These are phyloP conservation scores for Corythoichthys intestinalis DNA, from an alignment of 2,113 vertebrate genomes.

Conservation along the genomic window DNA sequence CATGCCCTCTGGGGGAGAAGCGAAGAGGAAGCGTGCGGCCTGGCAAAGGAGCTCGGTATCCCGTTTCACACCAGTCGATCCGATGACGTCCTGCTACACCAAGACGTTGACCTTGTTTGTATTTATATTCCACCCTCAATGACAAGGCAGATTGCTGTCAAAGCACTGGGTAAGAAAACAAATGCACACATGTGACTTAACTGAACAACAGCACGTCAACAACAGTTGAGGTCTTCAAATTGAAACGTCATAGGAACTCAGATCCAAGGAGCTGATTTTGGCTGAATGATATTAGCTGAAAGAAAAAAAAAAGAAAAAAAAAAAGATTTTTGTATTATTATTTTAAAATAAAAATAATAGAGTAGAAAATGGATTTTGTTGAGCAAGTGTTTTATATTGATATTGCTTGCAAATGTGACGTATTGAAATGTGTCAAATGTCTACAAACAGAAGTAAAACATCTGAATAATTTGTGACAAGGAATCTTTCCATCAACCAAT, in stretches of 20 bases:
- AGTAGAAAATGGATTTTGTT: too few relatives aligned
- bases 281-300: not conserved
- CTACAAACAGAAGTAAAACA: too few relatives aligned
- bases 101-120: slow-evolving; percentile 94
- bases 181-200: slow-evolving; percentile 6
- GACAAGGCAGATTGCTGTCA: slow-evolving; percentile 93
- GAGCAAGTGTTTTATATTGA: too few relatives aligned
- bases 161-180: slow-evolving; percentile 84
- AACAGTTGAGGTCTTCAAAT: not conserved
- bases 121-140: slow-evolving; percentile 93
- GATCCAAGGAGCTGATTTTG: not conserved
- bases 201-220: not conserved
- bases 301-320: not conserved
- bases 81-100: slow-evolving; percentile 90
- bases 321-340: not conserved
- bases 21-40: slow-evolving; percentile 85
- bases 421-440: too few relatives aligned
- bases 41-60: slow-evolving; percentile 87
- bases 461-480: too few relatives aligned
- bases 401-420: too few relatives aligned
- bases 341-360: too few relatives aligned
- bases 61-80: slow-evolving; percentile 91
- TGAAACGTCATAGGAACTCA: not conserved
- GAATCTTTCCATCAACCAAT: too few relatives aligned
- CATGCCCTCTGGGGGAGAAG: slow-evolving; percentile 92